phyloP scores from a whole-genome alignment of 2,888 invertebrate genomes.

The Thera obeliscata region DNA sequence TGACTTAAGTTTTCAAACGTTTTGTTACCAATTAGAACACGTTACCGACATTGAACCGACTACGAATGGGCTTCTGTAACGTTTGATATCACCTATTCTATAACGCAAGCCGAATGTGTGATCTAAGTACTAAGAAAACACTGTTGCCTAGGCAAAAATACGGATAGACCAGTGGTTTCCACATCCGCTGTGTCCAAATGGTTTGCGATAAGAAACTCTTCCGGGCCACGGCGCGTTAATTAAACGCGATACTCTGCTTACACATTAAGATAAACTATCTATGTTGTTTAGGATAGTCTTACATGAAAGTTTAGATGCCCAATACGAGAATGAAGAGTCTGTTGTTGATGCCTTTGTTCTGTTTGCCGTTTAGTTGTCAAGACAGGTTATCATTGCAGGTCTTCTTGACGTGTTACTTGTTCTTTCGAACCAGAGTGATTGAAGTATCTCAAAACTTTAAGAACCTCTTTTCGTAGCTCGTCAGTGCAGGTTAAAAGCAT shows the following conservation, averaged over 20 bases:
- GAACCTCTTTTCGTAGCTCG: too few relatives aligned
- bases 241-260: conserved; percentile 14
- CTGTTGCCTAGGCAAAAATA: not conserved
- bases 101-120: too few relatives aligned
- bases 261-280: conserved; percentile 20
- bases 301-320: conserved; percentile 7
- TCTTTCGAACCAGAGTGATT: too few relatives aligned
- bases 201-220: conserved; percentile 29
- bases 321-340: not conserved
- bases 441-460: too few relatives aligned
- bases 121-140: not conserved
- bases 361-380: not conserved
- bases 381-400: too few relatives aligned
- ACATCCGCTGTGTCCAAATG: conserved; percentile 18
- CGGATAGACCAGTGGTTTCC: conserved; percentile 15
- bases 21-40: too few relatives aligned
- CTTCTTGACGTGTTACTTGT: too few relatives aligned
- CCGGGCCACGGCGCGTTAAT: conserved; percentile 24
- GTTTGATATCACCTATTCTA: too few relatives aligned
- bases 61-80: too few relatives aligned
- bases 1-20: too few relatives aligned
- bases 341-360: not conserved
- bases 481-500: not conserved
- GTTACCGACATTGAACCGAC: too few relatives aligned
- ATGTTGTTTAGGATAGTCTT: conserved; percentile 26